A percentile compares a stretch with the other conserved stretches of the same genome.
These are phyloP conservation scores for Pogonomyrmex californicus DNA, from an alignment of 1,140 invertebrate genomes.

Conservation along the genomic window DNA sequence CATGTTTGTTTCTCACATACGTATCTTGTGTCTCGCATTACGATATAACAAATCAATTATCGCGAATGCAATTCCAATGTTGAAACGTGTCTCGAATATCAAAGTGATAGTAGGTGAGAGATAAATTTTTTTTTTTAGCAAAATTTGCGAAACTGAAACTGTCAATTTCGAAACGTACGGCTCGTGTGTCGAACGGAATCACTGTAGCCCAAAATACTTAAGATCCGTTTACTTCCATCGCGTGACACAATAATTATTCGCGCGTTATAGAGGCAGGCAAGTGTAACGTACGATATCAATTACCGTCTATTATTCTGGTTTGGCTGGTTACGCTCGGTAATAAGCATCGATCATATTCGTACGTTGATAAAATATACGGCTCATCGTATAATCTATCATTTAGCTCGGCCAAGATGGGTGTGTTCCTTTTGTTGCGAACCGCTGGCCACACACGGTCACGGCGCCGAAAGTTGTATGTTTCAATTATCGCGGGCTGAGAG, in stretches of 20 bases:
- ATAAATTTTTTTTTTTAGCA: background rate
- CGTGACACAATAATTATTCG: slow-evolving; percentile 46
- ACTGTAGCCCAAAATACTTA: slow-evolving; percentile 15
- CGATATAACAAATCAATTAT: background rate
- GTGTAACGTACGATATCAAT: slow-evolving; percentile 56
- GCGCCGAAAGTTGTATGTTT: slow-evolving; percentile 56
- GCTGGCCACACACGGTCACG: slow-evolving; percentile 2
- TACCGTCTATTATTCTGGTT: slow-evolving; percentile 55
- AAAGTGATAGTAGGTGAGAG: background rate
- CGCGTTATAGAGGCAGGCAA: slow-evolving; percentile 5
- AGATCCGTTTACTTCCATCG: slow-evolving; percentile 29
- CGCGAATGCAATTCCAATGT: background rate
- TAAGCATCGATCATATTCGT: slow-evolving; percentile 61
- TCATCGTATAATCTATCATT: slow-evolving; percentile 61
- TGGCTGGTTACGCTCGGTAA: slow-evolving; percentile 19
- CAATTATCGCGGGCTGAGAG: slow-evolving; percentile 62
- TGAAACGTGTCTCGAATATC: background rate
- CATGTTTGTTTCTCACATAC: background rate
- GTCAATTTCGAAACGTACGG: background rate
- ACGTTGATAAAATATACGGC: slow-evolving; percentile 37
- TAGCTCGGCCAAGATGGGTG: slow-evolving; percentile 33
- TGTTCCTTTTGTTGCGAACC: slow-evolving; percentile 41
- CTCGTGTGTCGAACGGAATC: background rate
- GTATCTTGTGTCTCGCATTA: background rate
- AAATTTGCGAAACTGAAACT: background rate